phyloP scores from a whole-genome alignment of 1,140 invertebrate species.

The Drosophila mojavensis region DNA sequence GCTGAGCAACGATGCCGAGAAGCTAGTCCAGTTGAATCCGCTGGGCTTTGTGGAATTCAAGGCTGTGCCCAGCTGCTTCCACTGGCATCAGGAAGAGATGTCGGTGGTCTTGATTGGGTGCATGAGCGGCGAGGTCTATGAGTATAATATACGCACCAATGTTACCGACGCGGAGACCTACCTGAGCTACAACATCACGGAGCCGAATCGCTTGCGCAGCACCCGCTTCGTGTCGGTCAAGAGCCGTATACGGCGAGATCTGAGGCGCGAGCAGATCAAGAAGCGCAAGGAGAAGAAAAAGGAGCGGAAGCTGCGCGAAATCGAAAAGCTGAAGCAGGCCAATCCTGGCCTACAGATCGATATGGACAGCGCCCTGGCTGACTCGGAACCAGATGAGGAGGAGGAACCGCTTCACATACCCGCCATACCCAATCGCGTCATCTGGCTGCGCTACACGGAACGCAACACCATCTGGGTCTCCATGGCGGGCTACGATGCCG shows the following conservation, averaged over 20 bases:
- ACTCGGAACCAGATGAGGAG: constrained; percentile 85
- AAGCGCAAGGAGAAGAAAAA: constrained; percentile 85
- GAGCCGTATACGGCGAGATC: constrained; percentile 85
- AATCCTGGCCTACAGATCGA: constrained; percentile 87
- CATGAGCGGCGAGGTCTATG: constrained; percentile 85
- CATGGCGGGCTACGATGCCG: constrained; percentile 89
- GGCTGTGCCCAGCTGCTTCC: constrained; percentile 87
- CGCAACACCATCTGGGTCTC: constrained; percentile 86
- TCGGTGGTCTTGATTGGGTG: constrained; percentile 86
- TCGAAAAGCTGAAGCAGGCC: constrained; percentile 85
- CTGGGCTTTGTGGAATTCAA: constrained; percentile 88
- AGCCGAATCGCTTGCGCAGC: constrained; percentile 70
- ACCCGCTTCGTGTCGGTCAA: constrained; percentile 87
- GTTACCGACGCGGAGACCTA: constrained; percentile 84
- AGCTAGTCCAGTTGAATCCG: constrained; percentile 85
- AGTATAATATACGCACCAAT: constrained; percentile 85
- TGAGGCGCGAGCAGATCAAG: constrained; percentile 83
- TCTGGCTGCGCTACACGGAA: constrained; percentile 85
- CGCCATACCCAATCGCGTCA: constrained; percentile 85
- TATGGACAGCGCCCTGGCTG: constrained; percentile 85
- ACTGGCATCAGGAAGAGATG: constrained; percentile 85
- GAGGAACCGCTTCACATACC: constrained; percentile 86
- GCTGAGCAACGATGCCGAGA: constrained; percentile 74
- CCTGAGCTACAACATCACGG: constrained; percentile 84
- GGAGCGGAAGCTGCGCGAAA: constrained; percentile 85